Conservation (phyloP, 2,888 invertebrate species). For the Diarsia rubi region DNA sequence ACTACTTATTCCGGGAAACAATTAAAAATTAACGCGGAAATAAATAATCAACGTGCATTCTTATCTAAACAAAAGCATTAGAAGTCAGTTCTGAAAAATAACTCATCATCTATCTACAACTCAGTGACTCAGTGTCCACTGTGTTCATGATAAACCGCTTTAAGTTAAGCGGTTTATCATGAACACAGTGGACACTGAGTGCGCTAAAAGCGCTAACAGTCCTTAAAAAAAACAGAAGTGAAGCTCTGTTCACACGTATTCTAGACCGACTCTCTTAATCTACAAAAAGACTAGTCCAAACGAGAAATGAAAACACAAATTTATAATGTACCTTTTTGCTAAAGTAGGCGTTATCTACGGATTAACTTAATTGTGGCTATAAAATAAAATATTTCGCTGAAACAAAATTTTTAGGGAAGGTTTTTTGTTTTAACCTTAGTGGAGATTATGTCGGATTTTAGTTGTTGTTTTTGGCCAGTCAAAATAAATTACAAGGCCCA, state of each 20-base stretch:
- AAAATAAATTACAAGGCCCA: constrained; percentile 61
- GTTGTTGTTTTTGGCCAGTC: constrained; percentile 64
- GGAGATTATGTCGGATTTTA: constrained; percentile 66
- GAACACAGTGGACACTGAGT: too few relatives aligned
- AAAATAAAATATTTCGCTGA: constrained; percentile 68
- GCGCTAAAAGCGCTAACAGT: not conserved
- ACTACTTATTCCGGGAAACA: not conserved
- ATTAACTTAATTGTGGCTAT: constrained; percentile 70
- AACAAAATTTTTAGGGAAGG: constrained; percentile 55
- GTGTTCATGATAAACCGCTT: not conserved
- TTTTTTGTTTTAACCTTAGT: constrained; percentile 66
- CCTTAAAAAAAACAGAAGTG: constrained; percentile 9
- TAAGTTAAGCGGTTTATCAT: too few relatives aligned
- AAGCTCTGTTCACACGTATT: constrained; percentile 27
- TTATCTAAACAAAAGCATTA: not conserved
- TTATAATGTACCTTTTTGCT: constrained; percentile 63
- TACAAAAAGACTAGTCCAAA: constrained; percentile 27
- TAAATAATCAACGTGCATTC: not conserved
- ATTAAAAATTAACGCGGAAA: not conserved
- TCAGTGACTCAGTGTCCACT: not conserved
- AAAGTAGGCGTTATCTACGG: constrained; percentile 66
- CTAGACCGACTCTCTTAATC: constrained; percentile 25
- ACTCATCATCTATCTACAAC: constrained; percentile 8
- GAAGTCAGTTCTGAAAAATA: not conserved
- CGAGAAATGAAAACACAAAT: constrained; percentile 44